Base-by-base conservation (phyloP, 2,888 invertebrate genomes). In the Ceramica pisi region DNA sequence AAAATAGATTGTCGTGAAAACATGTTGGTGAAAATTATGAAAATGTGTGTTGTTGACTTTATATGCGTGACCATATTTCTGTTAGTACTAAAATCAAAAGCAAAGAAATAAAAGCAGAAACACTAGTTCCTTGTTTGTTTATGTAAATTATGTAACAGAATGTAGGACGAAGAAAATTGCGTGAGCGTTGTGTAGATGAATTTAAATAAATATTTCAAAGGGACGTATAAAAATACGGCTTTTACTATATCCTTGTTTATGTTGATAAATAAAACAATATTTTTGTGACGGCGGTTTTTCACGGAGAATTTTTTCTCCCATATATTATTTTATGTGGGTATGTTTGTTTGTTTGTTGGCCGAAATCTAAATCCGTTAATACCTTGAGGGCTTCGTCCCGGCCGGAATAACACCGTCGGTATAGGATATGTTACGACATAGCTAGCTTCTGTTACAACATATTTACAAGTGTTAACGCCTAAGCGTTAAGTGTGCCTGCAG, bases 121-220 rank as follows among this genome's bases (percentile, higher is more conserved):
- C 21, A 65, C 21, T 71, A 65, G 64, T 78, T 78, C 65, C 71
- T 71, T 78, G 71, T 78, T 82, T 78, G 67, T 78, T 78, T 78
- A 67, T 62, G 46, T 77, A 67, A 67, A 81, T 65, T 65, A 71
- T 71, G 46, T 71, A 82, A 62, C 21, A 46, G 50, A 82, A 78
- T 65, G 51, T 71, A 44, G 71, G 46, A 56, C 55, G 31, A 60
- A 66, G 48, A 31, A 82, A 71, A 71, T 53, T 68, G 61, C 57
- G 67, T 48, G n/a, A 16, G 57, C 5, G 41, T 19, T 66, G 38
- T 62, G 57, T 67, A 19, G 50, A 75, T 50, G 53, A 65, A 71
- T 70, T 77, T 67, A 59, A 77, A 76, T 70, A 71, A 71, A 71
- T 67, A 71, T 67, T 82, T 62, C 59, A 63, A 77, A 62, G 31